Conservation (phyloP, 1,140 invertebrate genomes). For the Zaprionus nigranus region DNA sequence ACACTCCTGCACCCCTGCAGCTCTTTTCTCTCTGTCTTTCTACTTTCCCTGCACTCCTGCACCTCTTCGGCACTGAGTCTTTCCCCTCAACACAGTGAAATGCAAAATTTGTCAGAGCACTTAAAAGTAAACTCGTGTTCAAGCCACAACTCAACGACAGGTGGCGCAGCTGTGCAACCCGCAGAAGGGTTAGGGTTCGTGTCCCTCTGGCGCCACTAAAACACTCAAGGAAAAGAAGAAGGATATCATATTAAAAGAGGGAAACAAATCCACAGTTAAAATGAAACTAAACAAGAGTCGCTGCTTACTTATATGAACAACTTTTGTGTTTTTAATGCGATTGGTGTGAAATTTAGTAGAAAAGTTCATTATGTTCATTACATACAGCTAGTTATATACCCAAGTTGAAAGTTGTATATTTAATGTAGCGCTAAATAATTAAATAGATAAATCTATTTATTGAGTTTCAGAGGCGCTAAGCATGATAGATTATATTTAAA, state of each 20-base stretch:
- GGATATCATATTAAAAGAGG: neutral
- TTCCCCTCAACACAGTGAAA: neutral
- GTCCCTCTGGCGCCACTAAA: too few relatives aligned
- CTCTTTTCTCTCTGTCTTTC: too few relatives aligned
- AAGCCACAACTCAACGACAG: neutral
- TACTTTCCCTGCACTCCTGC: neutral
- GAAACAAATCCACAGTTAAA: neutral
- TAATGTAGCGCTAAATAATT: too few relatives aligned
- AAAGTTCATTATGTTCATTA: too few relatives aligned
- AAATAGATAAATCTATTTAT: neutral
- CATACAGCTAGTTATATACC: too few relatives aligned
- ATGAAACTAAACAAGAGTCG: neutral
- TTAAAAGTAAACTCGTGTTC: neutral
- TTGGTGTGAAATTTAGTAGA: too few relatives aligned
- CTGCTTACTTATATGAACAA: too few relatives aligned
- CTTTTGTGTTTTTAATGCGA: too few relatives aligned
- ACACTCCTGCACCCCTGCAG: neutral
- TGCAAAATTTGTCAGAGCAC: neutral
- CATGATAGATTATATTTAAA: neutral
- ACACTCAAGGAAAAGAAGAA: too few relatives aligned
- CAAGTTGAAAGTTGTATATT: too few relatives aligned
- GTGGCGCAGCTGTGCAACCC: neutral
- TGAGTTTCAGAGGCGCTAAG: fast-evolving
- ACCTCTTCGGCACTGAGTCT: neutral
- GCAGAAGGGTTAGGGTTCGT: too few relatives aligned